These are phyloP conservation scores for Caenorhabditis sulstoni DNA, from an alignment of 2,888 invertebrate genomes.

Conservation along the genomic window DNA sequence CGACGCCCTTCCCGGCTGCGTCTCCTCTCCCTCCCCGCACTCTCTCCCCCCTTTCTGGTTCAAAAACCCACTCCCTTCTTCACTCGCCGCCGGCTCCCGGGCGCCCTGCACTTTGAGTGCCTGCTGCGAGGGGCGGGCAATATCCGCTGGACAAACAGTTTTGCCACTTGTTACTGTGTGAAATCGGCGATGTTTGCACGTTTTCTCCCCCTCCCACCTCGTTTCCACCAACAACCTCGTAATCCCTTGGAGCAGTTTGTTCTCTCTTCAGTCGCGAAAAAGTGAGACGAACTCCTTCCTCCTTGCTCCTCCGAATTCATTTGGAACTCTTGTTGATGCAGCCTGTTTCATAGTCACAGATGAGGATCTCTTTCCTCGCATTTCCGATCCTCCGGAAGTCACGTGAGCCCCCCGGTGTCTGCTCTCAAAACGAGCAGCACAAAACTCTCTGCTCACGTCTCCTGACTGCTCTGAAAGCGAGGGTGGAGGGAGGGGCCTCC, in stretches of 20 bases:
- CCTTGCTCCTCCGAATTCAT: no score
- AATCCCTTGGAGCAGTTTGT: slow-evolving; percentile 28
- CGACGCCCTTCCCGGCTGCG: slow-evolving; percentile 21
- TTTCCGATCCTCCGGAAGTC: slow-evolving; percentile 6
- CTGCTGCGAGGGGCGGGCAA: slow-evolving; percentile 18
- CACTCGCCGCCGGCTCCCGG: neutral
- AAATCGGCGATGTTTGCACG: slow-evolving; percentile 35
- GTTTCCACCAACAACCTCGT: slow-evolving; percentile 15
- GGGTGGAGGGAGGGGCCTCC: slow-evolving; percentile 29
- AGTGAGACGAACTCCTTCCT: no score
- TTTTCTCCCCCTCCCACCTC: neutral
- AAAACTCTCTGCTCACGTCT: slow-evolving; percentile 16
- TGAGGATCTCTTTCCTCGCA: neutral
- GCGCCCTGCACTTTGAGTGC: slow-evolving; percentile 34
- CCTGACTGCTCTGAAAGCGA: slow-evolving; percentile 40
- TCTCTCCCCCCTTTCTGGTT: slow-evolving; percentile 26
- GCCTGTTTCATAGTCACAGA: neutral
- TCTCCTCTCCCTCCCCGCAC: slow-evolving; percentile 27
- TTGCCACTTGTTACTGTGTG: slow-evolving; percentile 19
- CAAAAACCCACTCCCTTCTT: slow-evolving; percentile 8
- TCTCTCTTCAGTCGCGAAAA: no score
- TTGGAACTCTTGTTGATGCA: no score
- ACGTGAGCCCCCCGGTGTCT: slow-evolving; percentile 7
- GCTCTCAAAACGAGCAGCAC: slow-evolving; percentile 8
- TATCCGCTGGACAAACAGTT: slow-evolving; percentile 55